phyloP scores from a whole-genome alignment of 2,888 invertebrate species.

The Dasypolia templi region DNA sequence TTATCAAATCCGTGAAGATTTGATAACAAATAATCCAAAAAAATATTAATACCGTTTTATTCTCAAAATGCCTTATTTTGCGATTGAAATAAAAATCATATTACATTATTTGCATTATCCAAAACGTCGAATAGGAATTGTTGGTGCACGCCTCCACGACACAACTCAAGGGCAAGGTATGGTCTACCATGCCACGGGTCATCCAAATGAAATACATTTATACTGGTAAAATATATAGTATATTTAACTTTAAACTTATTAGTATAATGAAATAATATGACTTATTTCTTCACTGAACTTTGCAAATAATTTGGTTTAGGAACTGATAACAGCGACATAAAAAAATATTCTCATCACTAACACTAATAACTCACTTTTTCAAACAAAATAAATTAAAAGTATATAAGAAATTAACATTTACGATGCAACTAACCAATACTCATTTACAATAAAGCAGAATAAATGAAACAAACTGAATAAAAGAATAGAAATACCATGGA shows the following conservation, averaged over 20 bases:
- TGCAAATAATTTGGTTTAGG: not conserved
- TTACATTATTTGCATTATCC: not conserved
- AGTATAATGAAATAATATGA: not conserved
- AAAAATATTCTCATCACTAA: not conserved
- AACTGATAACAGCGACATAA: not conserved
- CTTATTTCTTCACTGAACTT: not conserved
- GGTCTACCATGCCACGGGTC: not conserved
- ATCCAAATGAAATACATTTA: not conserved
- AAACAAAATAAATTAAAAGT: not conserved
- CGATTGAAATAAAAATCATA: not conserved
- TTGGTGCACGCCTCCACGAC: not conserved
- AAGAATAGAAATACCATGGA: constrained; percentile 1
- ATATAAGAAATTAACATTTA: not conserved
- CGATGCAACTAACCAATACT: not conserved
- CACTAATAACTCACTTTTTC: not conserved
- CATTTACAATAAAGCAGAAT: constrained; percentile 6
- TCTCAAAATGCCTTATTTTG: not conserved
- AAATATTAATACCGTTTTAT: not conserved
- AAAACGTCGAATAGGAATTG: not conserved
- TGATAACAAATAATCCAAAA: not conserved
- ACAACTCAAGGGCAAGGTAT: not conserved
- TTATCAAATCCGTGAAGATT: no score
- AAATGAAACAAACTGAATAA: not conserved
- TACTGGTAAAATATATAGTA: no score
- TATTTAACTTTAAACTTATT: not conserved